Percentiles rank a stretch among this genome's conserved stretches.
Evolutionary conservation across 2,888 invertebrate species (phyloP).

Genomic region (Charanyca ferruginea): DNA sequence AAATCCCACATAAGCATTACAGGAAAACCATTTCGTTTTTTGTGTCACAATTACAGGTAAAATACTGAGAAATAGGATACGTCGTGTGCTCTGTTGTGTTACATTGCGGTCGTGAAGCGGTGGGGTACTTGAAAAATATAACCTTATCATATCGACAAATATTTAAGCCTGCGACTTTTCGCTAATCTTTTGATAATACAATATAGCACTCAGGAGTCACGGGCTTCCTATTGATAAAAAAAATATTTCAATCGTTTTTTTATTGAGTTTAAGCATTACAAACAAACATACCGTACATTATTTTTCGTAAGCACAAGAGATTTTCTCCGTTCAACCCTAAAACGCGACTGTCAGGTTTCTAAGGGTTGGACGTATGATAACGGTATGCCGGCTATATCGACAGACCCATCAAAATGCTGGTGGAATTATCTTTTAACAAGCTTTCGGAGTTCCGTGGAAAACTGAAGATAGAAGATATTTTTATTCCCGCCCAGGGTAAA

Average conservation of each 20-base stretch:
- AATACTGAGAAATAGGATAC: constrained; percentile 6
- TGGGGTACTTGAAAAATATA: no score
- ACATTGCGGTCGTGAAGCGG: no score
- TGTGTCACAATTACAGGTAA: constrained; percentile 3
- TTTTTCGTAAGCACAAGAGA: background rate
- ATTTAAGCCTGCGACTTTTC: no score
- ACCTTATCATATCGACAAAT: no score
- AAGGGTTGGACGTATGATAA: constrained; percentile 42
- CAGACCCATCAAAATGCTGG: constrained; percentile 7
- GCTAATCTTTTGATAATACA: no score
- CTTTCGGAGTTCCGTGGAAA: background rate
- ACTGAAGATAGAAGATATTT: constrained; percentile 2
- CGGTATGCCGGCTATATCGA: constrained; percentile 20
- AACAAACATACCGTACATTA: no score
- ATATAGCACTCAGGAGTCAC: no score
- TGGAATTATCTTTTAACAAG: constrained; percentile 24
- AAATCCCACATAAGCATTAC: constrained; percentile 7
- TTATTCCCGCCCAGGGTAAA: no score
- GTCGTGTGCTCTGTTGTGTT: no score
- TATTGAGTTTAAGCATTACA: no score
- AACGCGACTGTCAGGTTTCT: constrained; percentile 7
- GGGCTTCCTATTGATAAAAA: no score
- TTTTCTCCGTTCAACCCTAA: constrained; percentile 6
- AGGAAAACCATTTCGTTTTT: constrained; percentile 16
- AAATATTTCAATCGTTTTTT: no score